phyloP scores from a whole-genome alignment of 2,888 invertebrate species.

The Agrotis exclamationis region DNA sequence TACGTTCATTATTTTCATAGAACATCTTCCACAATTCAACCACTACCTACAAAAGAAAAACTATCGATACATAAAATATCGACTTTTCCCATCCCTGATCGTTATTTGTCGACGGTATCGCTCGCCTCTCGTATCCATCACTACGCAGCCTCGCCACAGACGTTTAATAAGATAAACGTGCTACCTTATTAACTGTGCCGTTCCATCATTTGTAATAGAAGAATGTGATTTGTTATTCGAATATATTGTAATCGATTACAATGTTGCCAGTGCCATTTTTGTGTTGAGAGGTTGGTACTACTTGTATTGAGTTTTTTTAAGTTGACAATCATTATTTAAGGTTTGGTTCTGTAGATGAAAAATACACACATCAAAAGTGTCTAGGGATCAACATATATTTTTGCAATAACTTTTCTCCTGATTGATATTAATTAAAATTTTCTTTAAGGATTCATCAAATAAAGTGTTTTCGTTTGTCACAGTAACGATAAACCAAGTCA shows the following conservation, averaged over 20 bases:
- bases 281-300: constrained; percentile 54
- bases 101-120: constrained; percentile 85
- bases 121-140: constrained; percentile 84
- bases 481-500: too few species aligned
- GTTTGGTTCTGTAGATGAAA: background rate
- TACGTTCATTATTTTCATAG: too few species aligned
- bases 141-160: constrained; percentile 65
- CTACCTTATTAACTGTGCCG: constrained; percentile 84
- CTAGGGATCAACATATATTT: too few species aligned
- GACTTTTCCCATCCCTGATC: constrained; percentile 69
- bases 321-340: constrained; percentile 17
- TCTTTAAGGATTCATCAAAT: too few species aligned
- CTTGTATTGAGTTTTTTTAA: constrained; percentile 31
- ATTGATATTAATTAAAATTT: too few species aligned
- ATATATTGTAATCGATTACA: constrained; percentile 66
- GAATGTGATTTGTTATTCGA: constrained; percentile 66
- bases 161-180: constrained; percentile 84
- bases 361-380: too few species aligned
- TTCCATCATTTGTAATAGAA: constrained; percentile 77
- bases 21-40: too few species aligned
- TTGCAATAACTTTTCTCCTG: too few species aligned
- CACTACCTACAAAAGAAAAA: background rate
- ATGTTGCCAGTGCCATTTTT: constrained; percentile 61
- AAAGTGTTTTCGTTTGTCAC: too few species aligned
- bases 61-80: constrained; percentile 62